Evolutionary conservation across 2,113 vertebrate species (phyloP), one percentile per base, ranked within the genome.

Genomic region (Canis aureus): DNA sequence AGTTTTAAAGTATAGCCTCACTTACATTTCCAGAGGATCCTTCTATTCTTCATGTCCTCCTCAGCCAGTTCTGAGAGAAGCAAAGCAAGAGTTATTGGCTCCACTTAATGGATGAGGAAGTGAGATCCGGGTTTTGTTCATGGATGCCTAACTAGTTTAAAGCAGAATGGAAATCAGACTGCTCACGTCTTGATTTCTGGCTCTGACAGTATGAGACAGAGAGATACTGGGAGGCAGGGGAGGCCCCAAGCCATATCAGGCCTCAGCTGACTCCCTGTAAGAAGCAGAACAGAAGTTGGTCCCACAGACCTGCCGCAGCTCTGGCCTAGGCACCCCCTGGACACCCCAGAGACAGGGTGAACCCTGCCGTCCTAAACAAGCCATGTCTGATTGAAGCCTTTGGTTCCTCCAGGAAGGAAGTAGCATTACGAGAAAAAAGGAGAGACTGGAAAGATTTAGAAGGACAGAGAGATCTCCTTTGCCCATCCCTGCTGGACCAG

Each of bases 1-100:
- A 83, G 12, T 16, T 10, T 10, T 62, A 51, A 62, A 57, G 25
- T 19, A 82, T 49, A 81, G 19, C 62, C 51, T n/a, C 35, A 35
- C 27, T 49, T 8, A 49, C 10, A 2, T 59, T 88, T 78, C 49
- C 60, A 79, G 55, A 95, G 8, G 67, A 92, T 15, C 12, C 25
- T n/a, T 71, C 35, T 23, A 11, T 35, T 64, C 11, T 59, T 66
- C 4, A 0, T 13, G 51, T 73, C 2, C 8, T 62, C 64, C 76
- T 43, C 11, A 91, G 85, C 19, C 19, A 49, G 60, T 22, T 88
- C 53, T 32, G 57, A 94, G 67, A 87, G 85, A 84, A 82, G 55
- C 29, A 86, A 66, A 69, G 32, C 43, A 62, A 53, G 27, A 57
- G 23, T 2, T 53, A 69, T 0, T 1, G 49, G 38, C n/a, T 59